Percentiles rank a stretch among this genome's conserved stretches.
phyloP scores from a whole-genome alignment of 2,888 invertebrate genomes.

The Endotricha flammealis region DNA sequence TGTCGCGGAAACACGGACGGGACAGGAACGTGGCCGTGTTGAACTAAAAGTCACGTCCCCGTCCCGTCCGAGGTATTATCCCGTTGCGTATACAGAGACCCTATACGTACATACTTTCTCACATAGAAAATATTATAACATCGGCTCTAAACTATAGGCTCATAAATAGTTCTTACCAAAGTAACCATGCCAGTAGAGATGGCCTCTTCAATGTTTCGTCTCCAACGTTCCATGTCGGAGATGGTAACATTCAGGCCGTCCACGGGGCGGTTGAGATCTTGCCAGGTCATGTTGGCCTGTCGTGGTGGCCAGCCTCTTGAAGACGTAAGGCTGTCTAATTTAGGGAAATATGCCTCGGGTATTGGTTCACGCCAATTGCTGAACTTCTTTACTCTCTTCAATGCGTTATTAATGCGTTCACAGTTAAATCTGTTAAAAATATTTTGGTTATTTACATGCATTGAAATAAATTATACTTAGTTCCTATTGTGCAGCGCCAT shows the following conservation, averaged over 20 bases:
- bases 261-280: slow-evolving; percentile 82
- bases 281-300: slow-evolving; percentile 76
- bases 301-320: slow-evolving; percentile 87
- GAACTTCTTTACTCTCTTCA: slow-evolving; percentile 81
- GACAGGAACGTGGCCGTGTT: too few species aligned
- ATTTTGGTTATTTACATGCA: too few species aligned
- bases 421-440: slow-evolving; percentile 80
- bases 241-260: slow-evolving; percentile 80
- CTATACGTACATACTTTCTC: too few species aligned
- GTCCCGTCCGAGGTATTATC: too few species aligned
- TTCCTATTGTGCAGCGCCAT: too few species aligned
- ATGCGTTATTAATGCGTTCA: slow-evolving; percentile 85
- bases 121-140: too few species aligned
- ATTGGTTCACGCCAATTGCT: slow-evolving; percentile 84
- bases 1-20: too few species aligned
- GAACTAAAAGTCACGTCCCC: too few species aligned
- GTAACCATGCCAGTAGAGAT: slow-evolving; percentile 83
- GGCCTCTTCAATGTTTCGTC: slow-evolving; percentile 84
- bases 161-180: too few species aligned
- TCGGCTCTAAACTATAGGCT: too few species aligned
- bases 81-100: too few species aligned
- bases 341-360: slow-evolving; percentile 89
- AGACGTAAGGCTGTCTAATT: slow-evolving; percentile 83
- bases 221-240: slow-evolving; percentile 85
- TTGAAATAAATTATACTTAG: too few species aligned